Conservation (phyloP, 2,797 vertebrate genomes). For the Protonibea diacanthus region DNA sequence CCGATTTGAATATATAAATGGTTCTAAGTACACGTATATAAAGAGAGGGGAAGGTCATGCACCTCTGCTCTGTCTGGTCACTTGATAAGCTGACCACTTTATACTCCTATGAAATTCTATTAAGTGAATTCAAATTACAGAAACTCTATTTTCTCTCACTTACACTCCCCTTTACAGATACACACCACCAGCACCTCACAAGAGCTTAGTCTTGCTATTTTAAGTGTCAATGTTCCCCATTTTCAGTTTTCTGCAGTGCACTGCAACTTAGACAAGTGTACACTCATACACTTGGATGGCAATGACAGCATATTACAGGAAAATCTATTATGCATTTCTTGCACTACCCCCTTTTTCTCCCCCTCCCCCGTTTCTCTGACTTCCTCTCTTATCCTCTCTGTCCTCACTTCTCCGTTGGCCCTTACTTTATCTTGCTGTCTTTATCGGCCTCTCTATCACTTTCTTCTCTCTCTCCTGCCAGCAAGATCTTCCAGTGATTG, state of each 20-base stretch:
- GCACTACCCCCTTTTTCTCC: not conserved
- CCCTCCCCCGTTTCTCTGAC: not conserved
- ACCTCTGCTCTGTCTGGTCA: slow-evolving; percentile 26
- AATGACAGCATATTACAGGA: slow-evolving; percentile 41
- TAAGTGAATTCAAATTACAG: slow-evolving; percentile 12
- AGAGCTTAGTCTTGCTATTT: slow-evolving; percentile 21
- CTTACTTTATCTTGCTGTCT: slow-evolving; percentile 48
- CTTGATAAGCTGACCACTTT: slow-evolving; percentile 31
- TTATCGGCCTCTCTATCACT: slow-evolving; percentile 56
- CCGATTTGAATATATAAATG: slow-evolving; percentile 39
- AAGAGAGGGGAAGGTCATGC: slow-evolving; percentile 21
- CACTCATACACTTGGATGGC: slow-evolving; percentile 21
- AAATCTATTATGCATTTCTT: slow-evolving; percentile 44
- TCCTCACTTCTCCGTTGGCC: slow-evolving; percentile 31
- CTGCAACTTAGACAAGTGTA: slow-evolving; percentile 37
- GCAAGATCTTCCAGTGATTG: slow-evolving; percentile 64
- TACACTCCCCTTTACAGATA: not conserved
- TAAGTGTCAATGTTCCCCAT: slow-evolving; percentile 14
- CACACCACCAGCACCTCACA: not conserved
- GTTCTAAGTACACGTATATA: not conserved
- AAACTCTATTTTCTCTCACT: slow-evolving; percentile 5
- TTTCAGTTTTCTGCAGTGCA: slow-evolving; percentile 39
- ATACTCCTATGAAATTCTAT: slow-evolving; percentile 15
- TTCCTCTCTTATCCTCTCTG: slow-evolving; percentile 33
- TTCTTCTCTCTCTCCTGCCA: slow-evolving; percentile 58